These are phyloP conservation scores for Porites cylindrica DNA, from an alignment of 92 coral and sea anemone genomes.

Conservation along the genomic window DNA sequence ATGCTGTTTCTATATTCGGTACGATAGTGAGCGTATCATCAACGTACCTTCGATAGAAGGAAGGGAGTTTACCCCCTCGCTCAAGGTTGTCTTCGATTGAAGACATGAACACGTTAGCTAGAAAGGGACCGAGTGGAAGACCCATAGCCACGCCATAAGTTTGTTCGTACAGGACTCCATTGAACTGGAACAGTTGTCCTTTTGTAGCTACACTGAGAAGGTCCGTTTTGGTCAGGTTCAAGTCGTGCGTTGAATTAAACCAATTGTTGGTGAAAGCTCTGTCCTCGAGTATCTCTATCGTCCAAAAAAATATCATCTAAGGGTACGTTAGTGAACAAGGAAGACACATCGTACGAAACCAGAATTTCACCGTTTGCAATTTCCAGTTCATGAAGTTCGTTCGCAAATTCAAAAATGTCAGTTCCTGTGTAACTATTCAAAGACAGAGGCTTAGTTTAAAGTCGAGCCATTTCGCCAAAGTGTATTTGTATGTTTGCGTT, in stretches of 20 bases:
- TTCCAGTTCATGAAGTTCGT: background rate
- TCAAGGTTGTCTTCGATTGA: no score
- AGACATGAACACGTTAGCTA: slow-evolving; percentile 47
- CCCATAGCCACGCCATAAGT: no score
- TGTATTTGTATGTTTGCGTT: slow-evolving; percentile 43
- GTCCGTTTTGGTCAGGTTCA: slow-evolving; percentile 28
- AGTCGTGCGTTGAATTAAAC: slow-evolving; percentile 42
- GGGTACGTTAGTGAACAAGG: slow-evolving; percentile 27
- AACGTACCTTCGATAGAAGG: no score
- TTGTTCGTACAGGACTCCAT: no score
- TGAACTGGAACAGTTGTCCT: slow-evolving; percentile 9
- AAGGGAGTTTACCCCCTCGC: no score
- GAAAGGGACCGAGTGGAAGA: no score
- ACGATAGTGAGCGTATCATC: no score
- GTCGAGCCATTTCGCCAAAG: slow-evolving; percentile 51
- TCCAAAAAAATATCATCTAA: slow-evolving; percentile 9
- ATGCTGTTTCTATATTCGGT: no score
- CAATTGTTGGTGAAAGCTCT: slow-evolving; percentile 51
- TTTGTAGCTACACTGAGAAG: slow-evolving; percentile 34
- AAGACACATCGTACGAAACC: background rate
- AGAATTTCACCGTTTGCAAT: background rate
- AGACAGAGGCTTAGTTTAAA: slow-evolving; percentile 58
- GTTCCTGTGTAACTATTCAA: slow-evolving; percentile 45
- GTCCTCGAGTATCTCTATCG: slow-evolving; percentile 32
- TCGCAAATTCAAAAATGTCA: slow-evolving; percentile 6